phyloP scores from a whole-genome alignment of 2,888 invertebrate genomes.

The Mechanitis mazaeus region DNA sequence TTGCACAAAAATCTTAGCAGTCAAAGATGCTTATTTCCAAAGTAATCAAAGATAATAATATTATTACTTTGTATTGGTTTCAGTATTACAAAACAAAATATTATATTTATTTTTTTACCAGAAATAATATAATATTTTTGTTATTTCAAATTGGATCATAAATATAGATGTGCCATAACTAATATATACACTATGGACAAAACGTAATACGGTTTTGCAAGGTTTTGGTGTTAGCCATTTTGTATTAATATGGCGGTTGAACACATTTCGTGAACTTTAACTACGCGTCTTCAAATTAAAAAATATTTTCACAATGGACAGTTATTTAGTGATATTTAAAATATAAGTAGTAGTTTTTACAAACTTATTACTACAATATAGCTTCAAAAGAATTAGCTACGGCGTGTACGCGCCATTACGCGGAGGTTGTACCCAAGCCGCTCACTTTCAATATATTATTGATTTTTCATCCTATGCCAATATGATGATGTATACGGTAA shows the following conservation, averaged over 20 bases:
- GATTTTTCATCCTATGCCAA: slow-evolving; percentile 42
- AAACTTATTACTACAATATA: neutral
- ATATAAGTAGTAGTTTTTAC: neutral
- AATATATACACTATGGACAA: too few species aligned
- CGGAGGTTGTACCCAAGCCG: slow-evolving; percentile 37
- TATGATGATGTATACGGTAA: slow-evolving; percentile 74
- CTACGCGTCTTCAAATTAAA: slow-evolving; percentile 10
- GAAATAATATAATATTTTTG: too few species aligned
- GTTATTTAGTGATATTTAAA: slow-evolving; percentile 5
- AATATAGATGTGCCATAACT: too few species aligned
- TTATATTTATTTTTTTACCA: too few species aligned
- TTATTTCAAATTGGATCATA: too few species aligned
- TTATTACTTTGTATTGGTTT: too few species aligned
- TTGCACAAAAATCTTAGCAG: too few species aligned
- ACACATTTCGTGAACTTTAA: slow-evolving; percentile 37
- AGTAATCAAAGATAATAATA: too few species aligned
- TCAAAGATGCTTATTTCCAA: too few species aligned
- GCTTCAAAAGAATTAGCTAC: neutral
- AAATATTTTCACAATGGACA: slow-evolving; percentile 15
- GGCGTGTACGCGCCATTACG: slow-evolving; percentile 33
- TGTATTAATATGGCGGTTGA: slow-evolving; percentile 49
- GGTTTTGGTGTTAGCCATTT: slow-evolving; percentile 28
- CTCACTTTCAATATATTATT: slow-evolving; percentile 38
- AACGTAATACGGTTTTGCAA: neutral
- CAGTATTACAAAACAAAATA: too few species aligned